Percentiles rank a stretch among this genome's conserved stretches.
Evolutionary conservation across 1,140 invertebrate species (phyloP).

Genomic region (Phthorimaea operculella): DNA sequence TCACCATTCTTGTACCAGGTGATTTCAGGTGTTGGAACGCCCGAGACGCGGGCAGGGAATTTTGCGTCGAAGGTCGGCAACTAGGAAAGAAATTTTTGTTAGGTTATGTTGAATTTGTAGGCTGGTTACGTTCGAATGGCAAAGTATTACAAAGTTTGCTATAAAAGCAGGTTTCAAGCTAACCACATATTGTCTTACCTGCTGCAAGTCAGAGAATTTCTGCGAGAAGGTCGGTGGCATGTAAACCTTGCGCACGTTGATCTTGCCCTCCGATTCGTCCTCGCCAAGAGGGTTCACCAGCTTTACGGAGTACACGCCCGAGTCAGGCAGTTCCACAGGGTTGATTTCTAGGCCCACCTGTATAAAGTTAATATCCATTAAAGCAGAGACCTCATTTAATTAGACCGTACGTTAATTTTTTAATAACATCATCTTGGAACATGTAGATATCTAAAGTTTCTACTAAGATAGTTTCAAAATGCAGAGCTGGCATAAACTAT

Average conservation of each 20-base stretch:
- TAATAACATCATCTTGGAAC: too few relatives aligned
- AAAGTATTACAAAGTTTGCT: too few relatives aligned
- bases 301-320: slow-evolving; percentile 80
- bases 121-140: too few relatives aligned
- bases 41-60: slow-evolving; percentile 83
- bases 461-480: too few relatives aligned
- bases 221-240: slow-evolving; percentile 85
- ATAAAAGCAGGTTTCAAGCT: too few relatives aligned
- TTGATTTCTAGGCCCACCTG: slow-evolving; percentile 82
- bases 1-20: slow-evolving; percentile 85
- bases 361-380: not conserved
- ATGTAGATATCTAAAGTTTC: too few relatives aligned
- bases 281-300: slow-evolving; percentile 81
- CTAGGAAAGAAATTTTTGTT: slow-evolving; percentile 38
- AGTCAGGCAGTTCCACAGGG: slow-evolving; percentile 76
- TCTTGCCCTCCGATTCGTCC: slow-evolving; percentile 74
- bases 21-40: slow-evolving; percentile 88
- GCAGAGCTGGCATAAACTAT: too few relatives aligned
- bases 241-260: slow-evolving; percentile 82
- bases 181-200: slow-evolving; percentile 70
- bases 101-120: too few relatives aligned
- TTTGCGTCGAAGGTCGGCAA: slow-evolving; percentile 81
- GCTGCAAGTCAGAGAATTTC: slow-evolving; percentile 85
- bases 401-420: too few relatives aligned
- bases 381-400: too few relatives aligned